Evolutionary conservation across 2,113 vertebrate species (phyloP), one percentile per base, ranked within the genome.

Genomic region (Antechinus flavipes): DNA sequence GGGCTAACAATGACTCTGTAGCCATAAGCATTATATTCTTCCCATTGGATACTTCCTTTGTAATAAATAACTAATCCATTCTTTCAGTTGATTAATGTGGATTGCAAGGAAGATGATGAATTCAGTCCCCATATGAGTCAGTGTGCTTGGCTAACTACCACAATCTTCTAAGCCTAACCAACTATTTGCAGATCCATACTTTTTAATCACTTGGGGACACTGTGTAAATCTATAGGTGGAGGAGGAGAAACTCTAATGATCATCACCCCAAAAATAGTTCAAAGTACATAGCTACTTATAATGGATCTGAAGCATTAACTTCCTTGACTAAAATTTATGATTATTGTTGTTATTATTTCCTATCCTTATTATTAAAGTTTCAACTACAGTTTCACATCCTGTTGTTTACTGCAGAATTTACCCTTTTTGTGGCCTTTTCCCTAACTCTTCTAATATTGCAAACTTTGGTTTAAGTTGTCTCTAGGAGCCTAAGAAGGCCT

Each of bases 391-490:
- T 25, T 35, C 25, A 16, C 27, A 91, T 26, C 89, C 11, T 96
- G 3, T 53, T 91, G 11, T 50, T 46, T 8, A 22, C 54, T 94
- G n/a, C 61, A 94, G 95, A 94, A 1, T 47, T 35, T 10, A 52
- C 30, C 30, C 42, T 12, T 56, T 42, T 84, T 90, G 68, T 42
- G 35, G 49, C 95, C 84, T 91, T 46, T 50, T 89, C 23, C 42
- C 90, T 91, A 68, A 53, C 1, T 68, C 90, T 92, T 49, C 53
- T 95, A 4, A 42, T 6, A 24, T 89, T 93, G 22, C 26, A 94
- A 93, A 96, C n/a, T 93, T 97, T 96, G 89, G 26, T 94, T 91
- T 89, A 92, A 50, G 46, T 84, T 12, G 8, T 11, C 61, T 35
- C 0, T 8, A 53, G 54, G 35, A 3, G 1, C n/a, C 68, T 54